Percentiles rank a stretch among this genome's conserved stretches.
Conservation (phyloP, 2,888 invertebrate genomes). For the Ormyrus thymus region DNA sequence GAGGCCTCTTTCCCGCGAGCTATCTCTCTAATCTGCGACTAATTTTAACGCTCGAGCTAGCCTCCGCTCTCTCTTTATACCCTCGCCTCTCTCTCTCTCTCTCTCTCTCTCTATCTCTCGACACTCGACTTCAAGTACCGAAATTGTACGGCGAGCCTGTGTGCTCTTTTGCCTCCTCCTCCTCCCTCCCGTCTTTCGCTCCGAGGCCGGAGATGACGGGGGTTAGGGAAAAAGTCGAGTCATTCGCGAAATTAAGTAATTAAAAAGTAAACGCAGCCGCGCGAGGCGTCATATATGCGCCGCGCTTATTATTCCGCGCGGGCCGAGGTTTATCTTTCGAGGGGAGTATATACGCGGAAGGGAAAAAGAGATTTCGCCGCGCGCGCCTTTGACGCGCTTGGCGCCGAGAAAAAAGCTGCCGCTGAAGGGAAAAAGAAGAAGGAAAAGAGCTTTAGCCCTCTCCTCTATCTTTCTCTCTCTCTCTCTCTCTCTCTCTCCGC, state of each 20-base stretch:
- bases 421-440: not conserved
- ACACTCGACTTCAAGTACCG: conserved; percentile 9
- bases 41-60: conserved; percentile 10
- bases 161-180: not conserved
- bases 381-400: not conserved
- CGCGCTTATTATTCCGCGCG: conserved; percentile 8
- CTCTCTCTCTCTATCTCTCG: conserved; percentile 6
- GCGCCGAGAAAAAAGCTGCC: not conserved
- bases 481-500: too few species aligned
- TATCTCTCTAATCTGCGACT: conserved; percentile 45
- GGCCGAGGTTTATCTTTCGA: conserved; percentile 18
- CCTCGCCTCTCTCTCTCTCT: not conserved
- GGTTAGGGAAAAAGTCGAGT: conserved; percentile 4
- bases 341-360: not conserved
- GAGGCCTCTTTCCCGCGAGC: not conserved
- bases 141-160: conserved; percentile 21
- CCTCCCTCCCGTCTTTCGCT: not conserved
- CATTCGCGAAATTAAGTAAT: conserved; percentile 44
- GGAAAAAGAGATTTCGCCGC: conserved; percentile 16
- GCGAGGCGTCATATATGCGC: not conserved
- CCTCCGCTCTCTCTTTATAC: too few species aligned
- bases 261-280: conserved; percentile 23
- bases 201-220: not conserved
- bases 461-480: too few species aligned
- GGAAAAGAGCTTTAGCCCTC: not conserved